phyloP scores from a whole-genome alignment of 2,888 invertebrate genomes.

The Caenorhabditis doughertyi region DNA sequence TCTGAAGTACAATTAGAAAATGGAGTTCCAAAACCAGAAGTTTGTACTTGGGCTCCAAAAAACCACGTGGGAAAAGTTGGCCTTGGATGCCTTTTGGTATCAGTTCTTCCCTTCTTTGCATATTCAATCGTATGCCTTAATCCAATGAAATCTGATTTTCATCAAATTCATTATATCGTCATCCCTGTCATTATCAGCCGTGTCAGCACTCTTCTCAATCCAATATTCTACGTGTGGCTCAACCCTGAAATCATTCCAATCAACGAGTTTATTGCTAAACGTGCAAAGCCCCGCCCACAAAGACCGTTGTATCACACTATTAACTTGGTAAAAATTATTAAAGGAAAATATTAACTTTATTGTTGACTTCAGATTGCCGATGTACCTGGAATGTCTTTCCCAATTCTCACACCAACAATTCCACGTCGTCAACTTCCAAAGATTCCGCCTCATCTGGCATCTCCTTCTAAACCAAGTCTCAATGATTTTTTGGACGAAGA shows the following conservation, averaged over 20 bases:
- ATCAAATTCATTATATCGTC: constrained; percentile 59
- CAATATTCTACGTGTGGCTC: constrained; percentile 74
- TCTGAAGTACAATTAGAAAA: constrained; percentile 68
- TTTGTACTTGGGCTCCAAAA: constrained; percentile 72
- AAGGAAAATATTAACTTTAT: neutral
- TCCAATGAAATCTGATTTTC: constrained; percentile 72
- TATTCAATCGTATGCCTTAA: constrained; percentile 75
- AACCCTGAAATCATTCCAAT: constrained; percentile 75
- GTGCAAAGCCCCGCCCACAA: constrained; percentile 68
- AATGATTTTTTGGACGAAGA: constrained; percentile 53
- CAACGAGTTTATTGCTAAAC: constrained; percentile 68
- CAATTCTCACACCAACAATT: constrained; percentile 73
- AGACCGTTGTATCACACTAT: constrained; percentile 74
- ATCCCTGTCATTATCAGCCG: constrained; percentile 69
- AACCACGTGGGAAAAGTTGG: constrained; percentile 74
- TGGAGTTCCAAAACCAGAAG: constrained; percentile 33
- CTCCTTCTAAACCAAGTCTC: constrained; percentile 65
- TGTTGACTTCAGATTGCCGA: constrained; percentile 57
- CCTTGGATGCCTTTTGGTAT: constrained; percentile 71
- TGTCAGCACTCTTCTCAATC: constrained; percentile 71
- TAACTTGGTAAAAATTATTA: constrained; percentile 63
- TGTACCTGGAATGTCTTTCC: constrained; percentile 73
- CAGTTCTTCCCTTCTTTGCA: constrained; percentile 74
- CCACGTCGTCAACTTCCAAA: constrained; percentile 75
- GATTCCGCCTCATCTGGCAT: constrained; percentile 74